Percentiles rank a stretch among this genome's conserved stretches.
Conservation (phyloP, 2,888 invertebrate genomes). For the Limenitis camilla region DNA sequence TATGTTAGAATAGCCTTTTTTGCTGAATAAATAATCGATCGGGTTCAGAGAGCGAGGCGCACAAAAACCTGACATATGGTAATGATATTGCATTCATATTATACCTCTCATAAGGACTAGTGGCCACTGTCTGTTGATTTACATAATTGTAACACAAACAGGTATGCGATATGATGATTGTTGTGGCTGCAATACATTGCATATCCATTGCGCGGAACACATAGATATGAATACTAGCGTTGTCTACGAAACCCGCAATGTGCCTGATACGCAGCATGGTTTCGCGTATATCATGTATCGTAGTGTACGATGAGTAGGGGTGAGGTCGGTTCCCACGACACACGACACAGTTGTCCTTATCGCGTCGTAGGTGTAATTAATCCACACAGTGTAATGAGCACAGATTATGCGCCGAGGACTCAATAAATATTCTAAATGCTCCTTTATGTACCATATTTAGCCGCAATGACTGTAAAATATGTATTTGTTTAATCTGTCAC, state of each 20-base stretch:
- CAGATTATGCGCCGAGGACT: constrained; percentile 20
- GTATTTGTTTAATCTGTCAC: constrained; percentile 9
- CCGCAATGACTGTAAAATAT: constrained; percentile 8
- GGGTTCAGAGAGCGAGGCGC: constrained; percentile 24
- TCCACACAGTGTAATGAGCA: constrained; percentile 25
- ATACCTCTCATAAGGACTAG: constrained; percentile 19
- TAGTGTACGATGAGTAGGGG: constrained; percentile 28
- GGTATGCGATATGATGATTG: constrained; percentile 36
- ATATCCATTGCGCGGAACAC: constrained; percentile 4
- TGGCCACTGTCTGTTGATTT: constrained; percentile 26
- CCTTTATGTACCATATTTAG: constrained; percentile 20
- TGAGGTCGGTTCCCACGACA: constrained; percentile 59
- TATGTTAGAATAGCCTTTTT: constrained; percentile 2
- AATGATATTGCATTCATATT: constrained; percentile 25
- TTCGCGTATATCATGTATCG: too few relatives aligned
- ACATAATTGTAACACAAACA: constrained; percentile 42
- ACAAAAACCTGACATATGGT: constrained; percentile 24
- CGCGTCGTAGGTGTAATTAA: constrained; percentile 32
- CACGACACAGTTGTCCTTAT: constrained; percentile 67
- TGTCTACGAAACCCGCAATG: constrained; percentile 1
- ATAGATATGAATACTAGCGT: not conserved
- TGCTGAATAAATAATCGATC: not conserved
- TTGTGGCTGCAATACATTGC: not conserved
- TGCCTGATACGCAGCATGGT: constrained; percentile 11
- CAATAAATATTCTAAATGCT: constrained; percentile 20